Evolutionary conservation across 2,888 invertebrate genomes (phyloP), one percentile per base, ranked within the genome.

Genomic region (Omphaloscelis lunosa): DNA sequence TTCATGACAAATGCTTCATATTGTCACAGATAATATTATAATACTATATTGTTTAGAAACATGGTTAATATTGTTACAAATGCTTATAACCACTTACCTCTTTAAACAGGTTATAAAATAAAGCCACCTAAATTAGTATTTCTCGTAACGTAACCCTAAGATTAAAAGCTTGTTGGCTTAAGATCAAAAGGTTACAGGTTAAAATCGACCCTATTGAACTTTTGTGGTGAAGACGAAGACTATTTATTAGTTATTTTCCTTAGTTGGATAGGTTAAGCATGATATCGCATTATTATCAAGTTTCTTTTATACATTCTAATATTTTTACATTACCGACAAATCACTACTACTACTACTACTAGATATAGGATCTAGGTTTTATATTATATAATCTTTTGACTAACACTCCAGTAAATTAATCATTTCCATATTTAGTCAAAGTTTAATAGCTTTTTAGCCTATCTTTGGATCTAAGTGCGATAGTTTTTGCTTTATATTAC

Each of bases 201-300:
- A 67, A 71, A 59, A 5, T 58, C 61, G 78, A 72, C 58, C 62
- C 39, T 15, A 41, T 61, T 81, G 59, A 81, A 79, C 79, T 72
- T 78, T 83, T 48, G 72, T 56, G 72, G 72, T 65, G 62, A 83
- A 83, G 68, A 20, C 41, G 27, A 71, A 45, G 12, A 59, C 29
- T 75, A 41, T 67, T 67, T 65, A 48, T 67, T 65, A 48, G n/a
- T 41, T 53, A 63, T 68, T 68, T 51, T 41, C 72, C 68, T 66
- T 9, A 53, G 6, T 69, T n/a, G 20, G 39, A 68, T 41, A 39
- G 39, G 59, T 51, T 70, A 8, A 63, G 48, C 27, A 59, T 20
- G 53, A 69, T 76, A 65, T 69, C 65, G 23, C 41, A 74, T 69
- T 65, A 48, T 23, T 20, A 34, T 39, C 8, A 63, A 56, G 9